Evolutionary conservation across 2,113 vertebrate genomes (phyloP), one percentile per base, ranked within the genome.

Genomic region (Neolamprologus sp.): DNA sequence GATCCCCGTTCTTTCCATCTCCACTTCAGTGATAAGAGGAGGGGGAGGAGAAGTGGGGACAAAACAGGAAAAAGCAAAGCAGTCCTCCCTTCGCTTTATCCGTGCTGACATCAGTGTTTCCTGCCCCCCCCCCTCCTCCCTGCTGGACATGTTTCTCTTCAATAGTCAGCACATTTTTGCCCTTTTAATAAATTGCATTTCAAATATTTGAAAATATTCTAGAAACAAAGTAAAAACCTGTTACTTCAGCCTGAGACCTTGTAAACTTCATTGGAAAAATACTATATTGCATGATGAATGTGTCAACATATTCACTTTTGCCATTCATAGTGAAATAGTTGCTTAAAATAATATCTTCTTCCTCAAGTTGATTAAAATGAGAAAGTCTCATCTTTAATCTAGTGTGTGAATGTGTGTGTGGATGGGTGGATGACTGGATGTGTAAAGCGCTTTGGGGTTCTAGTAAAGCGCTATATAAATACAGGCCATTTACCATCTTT

Each of bases 81-180:
- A 33, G 85, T 79, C 90, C 90, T 88, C 81, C 91, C 89, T 79
- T 85, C 84, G 83, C 85, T 83, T 87, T 80, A 84, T 90, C 89
- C 75, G 68, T 80, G 79, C 87, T 93, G 93, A 95, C 92, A 91
- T 95, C 91, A 16, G n/a, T 71, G 91, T 83, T 93, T 94, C 90
- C 92, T 94, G 87, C 82, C 85, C 87, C 93, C 23, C 23, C 28
- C 91, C 92, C 93, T 91, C 89, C 88, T 87, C 84, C 85, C 80
- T 55, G 73, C 71, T 87, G 58, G 57, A 87, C 82, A 57, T 57
- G 89, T 93, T 93, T 90, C 42, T 37, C 53, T 54, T 40, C 21
- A 21, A 33, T 7, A 82, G 35, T 55, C 26, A 19, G 57, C 49
- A 45, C 19, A 80, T 35, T 54, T 84, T 33, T 3, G 3, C 45